Base-by-base conservation (phyloP, 1,140 invertebrate genomes). In the Telenomus remus region DNA sequence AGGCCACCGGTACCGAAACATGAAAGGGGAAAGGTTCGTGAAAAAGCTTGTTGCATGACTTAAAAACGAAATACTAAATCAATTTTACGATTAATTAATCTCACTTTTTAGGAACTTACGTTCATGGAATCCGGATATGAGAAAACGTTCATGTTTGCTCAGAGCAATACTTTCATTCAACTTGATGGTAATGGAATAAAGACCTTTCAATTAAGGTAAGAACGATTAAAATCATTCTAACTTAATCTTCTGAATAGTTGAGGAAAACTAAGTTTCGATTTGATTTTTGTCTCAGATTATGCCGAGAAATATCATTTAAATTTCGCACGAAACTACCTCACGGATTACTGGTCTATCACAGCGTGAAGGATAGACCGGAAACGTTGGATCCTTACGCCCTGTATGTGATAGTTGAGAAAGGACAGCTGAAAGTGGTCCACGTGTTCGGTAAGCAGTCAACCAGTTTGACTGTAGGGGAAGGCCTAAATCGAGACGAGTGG, bases 391-490 rank as follows among this genome's bases (percentile, higher is more conserved):
- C 94, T 9, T 95, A 96, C 81, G 95, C 95, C 57, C 89, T 96
- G 14, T 96, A 96, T 85, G 93, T 96, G 35, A 96, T 95, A 78
- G 93, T 96, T 16, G 94, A 96, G 82, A 95, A 96, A 83, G 95
- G 95, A 16, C 94, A 95, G 85, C 84, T 96, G 10, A 95, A 96
- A 89, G 93, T 96, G 48, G 94, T 96, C n/a, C 95, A 96, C 83
- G 94, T 96, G 13, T 95, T 95, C 86, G 94, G 94, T 1, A 95
- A 95, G 84, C 92, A 94, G 84, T 92, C 94, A 47, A 95, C 94
- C 5, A 95, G 94, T 61, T 69, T 96, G 39, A 95, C 93, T 3
- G 94, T 96, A n/a, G 95, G 95, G 35, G 91, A 95, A 85, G 95
- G 95, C 10, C 87, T 97, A 15, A 96, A 97, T 85, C 90, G 94